phyloP scores from a whole-genome alignment of 2,797 vertebrate genomes.

The Anguilla obscura region DNA sequence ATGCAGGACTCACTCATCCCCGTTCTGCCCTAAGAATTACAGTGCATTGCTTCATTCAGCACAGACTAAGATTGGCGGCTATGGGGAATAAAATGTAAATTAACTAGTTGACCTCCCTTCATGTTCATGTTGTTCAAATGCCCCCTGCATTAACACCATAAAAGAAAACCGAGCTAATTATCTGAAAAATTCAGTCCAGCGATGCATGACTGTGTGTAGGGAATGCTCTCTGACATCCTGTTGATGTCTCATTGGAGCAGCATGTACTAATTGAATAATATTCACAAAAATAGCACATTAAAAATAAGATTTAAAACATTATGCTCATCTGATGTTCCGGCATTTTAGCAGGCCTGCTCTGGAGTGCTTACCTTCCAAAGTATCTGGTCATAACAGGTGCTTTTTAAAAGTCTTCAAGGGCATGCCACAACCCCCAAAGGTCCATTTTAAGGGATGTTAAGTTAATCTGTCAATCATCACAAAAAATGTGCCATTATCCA shows the following conservation, averaged over 20 bases:
- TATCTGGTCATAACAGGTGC: too few species aligned
- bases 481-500: too few species aligned
- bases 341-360: not conserved
- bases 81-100: not conserved
- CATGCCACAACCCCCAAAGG: too few species aligned
- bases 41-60: not conserved
- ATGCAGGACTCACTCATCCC: not conserved
- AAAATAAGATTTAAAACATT: not conserved
- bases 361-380: too few species aligned
- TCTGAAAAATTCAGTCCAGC: not conserved
- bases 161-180: not conserved
- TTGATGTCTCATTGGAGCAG: not conserved
- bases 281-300: not conserved
- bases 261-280: not conserved
- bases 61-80: not conserved
- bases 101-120: not conserved
- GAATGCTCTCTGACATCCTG: not conserved
- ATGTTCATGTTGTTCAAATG: not conserved
- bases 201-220: not conserved
- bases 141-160: not conserved
- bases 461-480: too few species aligned
- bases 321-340: too few species aligned
- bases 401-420: too few species aligned
- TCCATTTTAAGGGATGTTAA: too few species aligned
- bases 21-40: not conserved